phyloP scores from a whole-genome alignment of 2,888 invertebrate species.

The Eupithecia inturbata region DNA sequence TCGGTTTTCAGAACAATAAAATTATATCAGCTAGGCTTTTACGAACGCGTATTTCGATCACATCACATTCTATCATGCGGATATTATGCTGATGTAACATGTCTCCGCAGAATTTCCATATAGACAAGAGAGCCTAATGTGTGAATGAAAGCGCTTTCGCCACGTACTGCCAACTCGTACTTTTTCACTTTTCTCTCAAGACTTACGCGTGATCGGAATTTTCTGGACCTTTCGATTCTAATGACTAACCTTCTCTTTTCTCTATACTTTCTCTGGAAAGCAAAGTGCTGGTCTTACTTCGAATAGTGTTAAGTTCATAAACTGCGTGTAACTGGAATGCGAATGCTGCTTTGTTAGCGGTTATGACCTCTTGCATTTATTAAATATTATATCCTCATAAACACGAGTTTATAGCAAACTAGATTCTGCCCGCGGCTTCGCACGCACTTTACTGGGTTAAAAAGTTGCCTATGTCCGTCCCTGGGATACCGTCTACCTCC shows the following conservation, averaged over 20 bases:
- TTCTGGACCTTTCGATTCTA: slow-evolving; percentile 37
- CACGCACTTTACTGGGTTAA: no score
- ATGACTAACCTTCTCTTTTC: background rate
- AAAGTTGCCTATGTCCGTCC: no score
- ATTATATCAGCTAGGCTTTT: slow-evolving; percentile 1
- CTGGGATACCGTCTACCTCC: no score
- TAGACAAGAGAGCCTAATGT: slow-evolving; percentile 42
- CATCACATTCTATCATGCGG: slow-evolving; percentile 20
- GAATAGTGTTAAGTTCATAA: background rate
- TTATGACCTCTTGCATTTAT: background rate
- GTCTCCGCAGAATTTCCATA: slow-evolving; percentile 35
- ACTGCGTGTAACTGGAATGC: background rate
- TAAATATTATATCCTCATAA: background rate
- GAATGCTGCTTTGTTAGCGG: background rate
- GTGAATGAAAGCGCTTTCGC: slow-evolving; percentile 45
- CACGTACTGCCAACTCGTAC: slow-evolving; percentile 36
- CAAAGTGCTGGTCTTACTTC: background rate
- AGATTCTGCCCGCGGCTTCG: no score
- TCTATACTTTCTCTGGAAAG: slow-evolving; percentile 1
- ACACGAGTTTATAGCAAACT: background rate
- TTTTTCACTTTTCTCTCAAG: slow-evolving; percentile 45
- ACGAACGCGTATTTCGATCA: slow-evolving; percentile 14
- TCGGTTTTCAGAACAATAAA: no score
- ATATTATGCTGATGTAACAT: slow-evolving; percentile 27
- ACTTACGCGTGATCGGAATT: slow-evolving; percentile 50